Evolutionary conservation across 2,113 vertebrate genomes (phyloP).

Genomic region (Heliornis fulica): DNA sequence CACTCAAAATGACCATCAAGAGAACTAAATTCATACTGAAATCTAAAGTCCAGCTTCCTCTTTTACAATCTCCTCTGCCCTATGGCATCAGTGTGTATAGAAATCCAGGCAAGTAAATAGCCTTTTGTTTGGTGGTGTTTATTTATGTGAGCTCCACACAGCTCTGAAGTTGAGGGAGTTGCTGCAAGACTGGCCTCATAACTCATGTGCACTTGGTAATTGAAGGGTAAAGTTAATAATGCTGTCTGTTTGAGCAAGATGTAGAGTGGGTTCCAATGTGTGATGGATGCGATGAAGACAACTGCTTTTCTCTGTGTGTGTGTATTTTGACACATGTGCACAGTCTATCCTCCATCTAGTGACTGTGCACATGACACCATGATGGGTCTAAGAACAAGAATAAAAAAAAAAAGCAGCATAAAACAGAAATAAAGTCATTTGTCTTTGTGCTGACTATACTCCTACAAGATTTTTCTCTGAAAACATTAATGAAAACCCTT

Average conservation of each 20-base stretch:
- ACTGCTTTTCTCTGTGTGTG: background rate
- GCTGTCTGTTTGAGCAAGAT: background rate
- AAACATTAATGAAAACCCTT: background rate
- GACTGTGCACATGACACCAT: background rate
- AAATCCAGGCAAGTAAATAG: background rate
- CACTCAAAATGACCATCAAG: background rate
- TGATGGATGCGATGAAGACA: background rate
- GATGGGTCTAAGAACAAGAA: background rate
- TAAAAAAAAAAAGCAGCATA: background rate
- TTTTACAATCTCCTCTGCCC: background rate
- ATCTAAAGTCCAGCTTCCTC: background rate
- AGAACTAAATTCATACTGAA: background rate
- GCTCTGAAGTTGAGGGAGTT: background rate
- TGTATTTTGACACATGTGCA: background rate
- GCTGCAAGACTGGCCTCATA: background rate
- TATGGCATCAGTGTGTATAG: background rate
- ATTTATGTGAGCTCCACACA: background rate
- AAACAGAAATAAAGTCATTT: background rate
- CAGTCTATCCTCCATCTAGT: background rate
- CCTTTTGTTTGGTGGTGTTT: background rate
- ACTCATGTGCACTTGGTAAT: background rate
- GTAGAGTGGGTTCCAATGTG: background rate
- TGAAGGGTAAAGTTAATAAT: background rate
- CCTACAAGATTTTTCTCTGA: background rate
- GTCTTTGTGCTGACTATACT: background rate